These are phyloP conservation scores for Drosophila nigromelanica DNA, from an alignment of 1,140 invertebrate genomes.

Conservation along the genomic window DNA sequence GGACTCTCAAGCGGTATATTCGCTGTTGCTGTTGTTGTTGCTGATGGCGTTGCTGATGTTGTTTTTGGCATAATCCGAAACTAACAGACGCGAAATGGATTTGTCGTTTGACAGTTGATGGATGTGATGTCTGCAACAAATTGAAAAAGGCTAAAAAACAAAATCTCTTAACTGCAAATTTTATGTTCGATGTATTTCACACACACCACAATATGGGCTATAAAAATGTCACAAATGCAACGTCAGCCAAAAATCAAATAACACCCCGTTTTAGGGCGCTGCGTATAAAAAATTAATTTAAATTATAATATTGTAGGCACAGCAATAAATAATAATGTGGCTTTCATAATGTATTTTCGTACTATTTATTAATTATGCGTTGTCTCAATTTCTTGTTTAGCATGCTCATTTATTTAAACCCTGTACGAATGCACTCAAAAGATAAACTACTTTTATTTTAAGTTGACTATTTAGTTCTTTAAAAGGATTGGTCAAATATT, in stretches of 20 bases:
- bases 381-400: constrained; percentile 25
- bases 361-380: constrained; percentile 29
- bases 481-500: no score
- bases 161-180: constrained; percentile 27
- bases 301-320: constrained; percentile 49
- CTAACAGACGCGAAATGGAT: constrained; percentile 69
- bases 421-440: background rate
- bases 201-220: constrained; percentile 9
- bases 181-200: background rate
- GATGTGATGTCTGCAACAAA: constrained; percentile 52
- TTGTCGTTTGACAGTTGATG: constrained; percentile 74
- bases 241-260: constrained; percentile 21
- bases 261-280: background rate
- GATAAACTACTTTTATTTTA: no score
- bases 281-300: constrained; percentile 18
- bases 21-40: constrained; percentile 3
- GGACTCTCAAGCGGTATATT: constrained; percentile 34
- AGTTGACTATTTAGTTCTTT: no score
- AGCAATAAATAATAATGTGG: constrained; percentile 64
- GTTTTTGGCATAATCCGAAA: constrained; percentile 67
- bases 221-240: constrained; percentile 36
- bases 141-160: constrained; percentile 8
- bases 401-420: constrained; percentile 11
- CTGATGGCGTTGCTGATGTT: constrained; percentile 33
- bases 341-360: constrained; percentile 24